Conservation (phyloP, 2,113 vertebrate species). For the Oreochromis niloticus region DNA sequence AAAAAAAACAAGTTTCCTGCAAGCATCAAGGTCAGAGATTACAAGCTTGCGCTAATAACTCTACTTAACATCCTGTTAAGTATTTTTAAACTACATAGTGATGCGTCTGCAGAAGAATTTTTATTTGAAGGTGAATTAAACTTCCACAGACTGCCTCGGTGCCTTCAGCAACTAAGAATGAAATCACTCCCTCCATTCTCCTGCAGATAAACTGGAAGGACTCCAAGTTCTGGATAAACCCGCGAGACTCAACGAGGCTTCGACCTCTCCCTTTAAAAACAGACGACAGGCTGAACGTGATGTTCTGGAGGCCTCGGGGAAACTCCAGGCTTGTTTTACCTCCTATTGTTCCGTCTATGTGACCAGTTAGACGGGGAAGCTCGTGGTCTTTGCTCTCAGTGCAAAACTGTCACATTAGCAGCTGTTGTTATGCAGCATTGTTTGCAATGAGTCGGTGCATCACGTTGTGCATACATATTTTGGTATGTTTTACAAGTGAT, state of each 20-base stretch:
- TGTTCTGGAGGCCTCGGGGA: constrained; percentile 49
- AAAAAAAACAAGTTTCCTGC: neutral
- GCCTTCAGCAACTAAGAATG: neutral
- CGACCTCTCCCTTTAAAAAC: constrained; percentile 34
- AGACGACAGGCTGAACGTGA: constrained; percentile 21
- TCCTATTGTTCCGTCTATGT: constrained; percentile 43
- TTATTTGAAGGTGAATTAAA: neutral
- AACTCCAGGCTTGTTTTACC: constrained; percentile 50
- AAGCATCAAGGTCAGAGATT: neutral
- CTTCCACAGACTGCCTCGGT: neutral
- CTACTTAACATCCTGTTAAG: neutral
- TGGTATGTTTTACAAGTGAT: neutral
- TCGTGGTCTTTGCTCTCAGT: neutral
- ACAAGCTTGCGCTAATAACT: neutral
- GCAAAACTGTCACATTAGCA: neutral
- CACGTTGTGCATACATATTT: neutral
- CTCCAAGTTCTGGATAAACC: constrained; percentile 20
- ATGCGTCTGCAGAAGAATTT: neutral
- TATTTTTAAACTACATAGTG: neutral
- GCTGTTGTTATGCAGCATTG: neutral
- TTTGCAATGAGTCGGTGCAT: neutral
- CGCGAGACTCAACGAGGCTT: neutral
- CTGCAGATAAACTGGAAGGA: constrained; percentile 15
- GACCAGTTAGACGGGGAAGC: constrained; percentile 46
- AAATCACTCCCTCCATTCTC: neutral